These are phyloP conservation scores for Drosophila quinaria DNA, from an alignment of 2,888 invertebrate genomes.

Conservation along the genomic window DNA sequence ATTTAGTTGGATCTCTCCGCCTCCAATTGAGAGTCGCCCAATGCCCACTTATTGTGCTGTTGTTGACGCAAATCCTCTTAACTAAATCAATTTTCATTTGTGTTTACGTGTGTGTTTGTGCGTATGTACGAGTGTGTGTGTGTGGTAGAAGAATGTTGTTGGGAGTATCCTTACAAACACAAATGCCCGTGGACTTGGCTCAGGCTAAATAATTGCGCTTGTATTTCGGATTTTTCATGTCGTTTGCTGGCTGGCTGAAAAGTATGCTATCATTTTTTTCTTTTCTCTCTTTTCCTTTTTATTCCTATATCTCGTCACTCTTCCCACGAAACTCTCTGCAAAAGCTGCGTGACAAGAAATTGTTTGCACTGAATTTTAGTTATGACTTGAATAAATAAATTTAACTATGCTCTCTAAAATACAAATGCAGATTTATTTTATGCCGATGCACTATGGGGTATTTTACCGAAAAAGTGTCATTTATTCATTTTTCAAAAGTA, in stretches of 20 bases:
- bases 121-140: conserved; percentile 7
- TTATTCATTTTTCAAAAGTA: too few species aligned
- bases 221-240: conserved; percentile 48
- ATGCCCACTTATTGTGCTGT: conserved; percentile 77
- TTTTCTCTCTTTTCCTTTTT: background rate
- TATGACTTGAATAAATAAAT: conserved; percentile 27
- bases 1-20: conserved; percentile 2
- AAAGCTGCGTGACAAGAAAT: conserved; percentile 9
- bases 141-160: conserved; percentile 20
- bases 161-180: conserved; percentile 21
- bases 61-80: conserved; percentile 81
- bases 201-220: conserved; percentile 61
- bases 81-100: conserved; percentile 81
- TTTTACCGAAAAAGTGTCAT: too few species aligned
- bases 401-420: background rate
- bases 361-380: conserved; percentile 41
- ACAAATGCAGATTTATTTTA: too few species aligned
- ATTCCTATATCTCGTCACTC: background rate
- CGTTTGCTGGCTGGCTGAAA: conserved; percentile 46
- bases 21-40: conserved; percentile 25
- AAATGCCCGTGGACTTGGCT: conserved; percentile 51
- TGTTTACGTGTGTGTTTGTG: conserved; percentile 52
- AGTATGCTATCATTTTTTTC: conserved; percentile 59
- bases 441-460: too few species aligned
- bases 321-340: background rate